Evolutionary conservation across 2,113 vertebrate species (phyloP), one percentile per base, ranked within the genome.

Genomic region (zebrafish (Danio rerio)): DNA sequence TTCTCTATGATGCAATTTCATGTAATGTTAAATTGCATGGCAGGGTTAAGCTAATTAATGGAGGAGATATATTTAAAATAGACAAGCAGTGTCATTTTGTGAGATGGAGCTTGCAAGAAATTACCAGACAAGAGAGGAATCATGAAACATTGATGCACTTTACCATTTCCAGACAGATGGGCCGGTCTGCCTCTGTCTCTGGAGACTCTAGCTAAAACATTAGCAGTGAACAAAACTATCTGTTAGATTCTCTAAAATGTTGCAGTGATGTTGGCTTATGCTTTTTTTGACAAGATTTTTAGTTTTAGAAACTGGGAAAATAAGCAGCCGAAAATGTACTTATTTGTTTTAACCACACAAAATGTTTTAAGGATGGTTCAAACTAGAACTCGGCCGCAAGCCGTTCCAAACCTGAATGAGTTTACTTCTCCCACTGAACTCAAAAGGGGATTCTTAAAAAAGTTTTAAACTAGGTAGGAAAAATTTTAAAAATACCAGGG

Each of bases 101-200:
- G 49, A 79, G 76, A 66, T 74, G 52, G 61, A 15, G 66, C 47
- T 70, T 62, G 62, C 40, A 58, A 81, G 56, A 81, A 78, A 88
- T 87, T 85, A 86, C 84, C 78, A 89, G 88, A 88, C 84, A 89
- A 86, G 84, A 77, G 74, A 85, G 70, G 70, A 80, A 49, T 16
- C 85, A 88, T 92, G 75, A 89, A 91, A 89, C 86, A 91, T 91
- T 83, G 68, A 93, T 92, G 83, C 81, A 82, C 31, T 88, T 83
- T 63, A 63, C 43, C 58, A 63, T 77, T 62, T 75, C 50, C 59
- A 78, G 74, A 50, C 68, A 82, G 80, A 75, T 74, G 68, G 53
- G 59, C 58, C 80, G 63, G 11, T 81, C 66, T 78, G 72, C 31
- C 49, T 16, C 55, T 11, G 15, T 73, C 70, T 66, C 76, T 45